Base-by-base conservation (phyloP, 2,888 invertebrate species). In the Tipula confusa region DNA sequence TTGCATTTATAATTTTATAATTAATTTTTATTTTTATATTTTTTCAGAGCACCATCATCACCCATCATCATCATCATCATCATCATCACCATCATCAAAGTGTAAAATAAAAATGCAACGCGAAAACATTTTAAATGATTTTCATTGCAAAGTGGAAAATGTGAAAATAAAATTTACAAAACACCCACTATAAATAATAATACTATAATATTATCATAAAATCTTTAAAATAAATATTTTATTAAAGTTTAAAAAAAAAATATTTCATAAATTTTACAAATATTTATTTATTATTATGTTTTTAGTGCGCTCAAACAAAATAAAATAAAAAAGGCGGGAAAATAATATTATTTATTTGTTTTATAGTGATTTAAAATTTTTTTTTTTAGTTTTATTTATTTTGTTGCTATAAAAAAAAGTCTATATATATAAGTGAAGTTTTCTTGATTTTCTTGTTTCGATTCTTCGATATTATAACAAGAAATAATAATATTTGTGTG, bases 401-500 rank as follows among this genome's bases (percentile, higher is more conserved):
- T 64, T 64, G 64, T 64, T 64, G 64, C 24, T 64, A 33, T 24
- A 24, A 64, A 64, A 24, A 9, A 33, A 33, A 33, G n/a, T n/a
- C n/a, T n/a, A n/a, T n/a, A 43, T n/a, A 43, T 43, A 64, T 64
- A 24, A n/a, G n/a, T n/a, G n/a, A 64, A 64, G 24, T 24, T 64
- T 64, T 64, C 64, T 64, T 64, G 64, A 24, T 64, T 64, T 64
- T 64, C 64, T 64, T 64, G 64, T 64, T 64, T 64, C 64, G 64
- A 64, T 24, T 24, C 64, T 64, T 64, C 64, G 64, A 64, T 64
- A 9, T n/a, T n/a, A n/a, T 24, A 24, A 24, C 64, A 64, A 64
- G 64, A 64, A 64, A 64, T 43, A 43, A n/a, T 64, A 64, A 64
- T 64, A 64, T 64, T 64, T 64, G 64, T 64, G 64, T 64, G 64